Evolutionary conservation across 1,140 invertebrate genomes (phyloP).

Genomic region (Galleria mellonella): DNA sequence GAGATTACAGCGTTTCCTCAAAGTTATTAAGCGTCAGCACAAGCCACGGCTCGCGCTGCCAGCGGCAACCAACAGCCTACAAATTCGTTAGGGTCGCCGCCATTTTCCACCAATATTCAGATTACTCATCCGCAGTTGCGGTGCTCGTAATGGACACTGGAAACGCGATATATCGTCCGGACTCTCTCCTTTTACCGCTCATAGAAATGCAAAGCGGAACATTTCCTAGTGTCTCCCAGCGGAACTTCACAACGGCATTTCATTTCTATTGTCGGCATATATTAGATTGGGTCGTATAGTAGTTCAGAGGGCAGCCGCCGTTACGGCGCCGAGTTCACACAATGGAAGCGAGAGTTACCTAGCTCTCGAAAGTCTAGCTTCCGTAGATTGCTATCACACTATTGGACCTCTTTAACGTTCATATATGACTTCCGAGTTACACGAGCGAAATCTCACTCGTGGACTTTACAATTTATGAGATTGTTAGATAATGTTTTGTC

Average conservation of each 20-base stretch:
- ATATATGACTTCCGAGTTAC: slow-evolving; percentile 32
- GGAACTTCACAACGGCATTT: slow-evolving; percentile 18
- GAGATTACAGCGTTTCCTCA: slow-evolving; percentile 35
- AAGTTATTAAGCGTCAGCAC: slow-evolving; percentile 49
- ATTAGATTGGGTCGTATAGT: slow-evolving; percentile 31
- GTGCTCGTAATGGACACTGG: slow-evolving; percentile 50
- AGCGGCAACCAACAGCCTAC: slow-evolving; percentile 3
- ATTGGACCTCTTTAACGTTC: slow-evolving; percentile 22
- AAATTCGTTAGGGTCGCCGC: slow-evolving; percentile 24
- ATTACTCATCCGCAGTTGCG: slow-evolving; percentile 59
- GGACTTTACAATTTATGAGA: too few relatives aligned
- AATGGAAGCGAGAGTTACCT: slow-evolving; percentile 52
- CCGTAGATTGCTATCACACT: slow-evolving; percentile 48
- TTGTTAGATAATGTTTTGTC: too few relatives aligned
- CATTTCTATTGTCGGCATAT: slow-evolving; percentile 40
- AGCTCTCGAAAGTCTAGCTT: slow-evolving; percentile 33
- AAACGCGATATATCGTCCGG: slow-evolving; percentile 46
- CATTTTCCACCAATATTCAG: slow-evolving; percentile 40
- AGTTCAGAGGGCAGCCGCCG: slow-evolving; percentile 54
- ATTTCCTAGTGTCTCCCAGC: slow-evolving; percentile 43
- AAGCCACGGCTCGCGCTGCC: slow-evolving; percentile 31
- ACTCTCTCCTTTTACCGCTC: slow-evolving; percentile 57
- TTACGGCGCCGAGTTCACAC: slow-evolving; percentile 43
- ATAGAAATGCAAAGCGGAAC: slow-evolving; percentile 68
- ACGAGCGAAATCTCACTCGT: slow-evolving; percentile 14